Percentiles rank a stretch among this genome's conserved stretches.
Evolutionary conservation across 2,888 invertebrate species (phyloP).

Genomic region (Crematogaster levior): DNA sequence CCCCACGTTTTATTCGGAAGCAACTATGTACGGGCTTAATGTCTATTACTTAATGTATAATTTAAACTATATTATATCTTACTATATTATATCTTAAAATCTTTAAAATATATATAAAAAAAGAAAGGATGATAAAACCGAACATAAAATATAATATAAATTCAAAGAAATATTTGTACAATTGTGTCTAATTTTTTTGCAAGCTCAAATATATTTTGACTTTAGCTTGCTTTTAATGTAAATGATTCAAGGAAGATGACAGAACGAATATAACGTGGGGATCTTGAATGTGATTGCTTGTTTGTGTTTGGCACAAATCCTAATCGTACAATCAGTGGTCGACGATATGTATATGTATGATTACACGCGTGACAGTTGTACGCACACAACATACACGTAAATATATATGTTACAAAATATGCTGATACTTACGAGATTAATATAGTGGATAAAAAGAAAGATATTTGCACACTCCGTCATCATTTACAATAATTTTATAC

Average conservation of each 20-base stretch:
- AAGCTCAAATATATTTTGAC: constrained; percentile 28
- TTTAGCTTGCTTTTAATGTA: constrained; percentile 19
- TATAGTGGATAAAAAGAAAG: not conserved
- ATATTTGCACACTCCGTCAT: not conserved
- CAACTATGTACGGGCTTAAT: no score
- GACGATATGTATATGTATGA: constrained; percentile 67
- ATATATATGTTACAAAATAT: constrained; percentile 20
- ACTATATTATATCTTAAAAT: not conserved
- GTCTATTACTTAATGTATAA: no score
- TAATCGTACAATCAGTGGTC: constrained; percentile 81
- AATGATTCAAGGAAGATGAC: not conserved
- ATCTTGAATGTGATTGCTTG: constrained; percentile 78
- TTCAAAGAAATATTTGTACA: not conserved
- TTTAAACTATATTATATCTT: not conserved
- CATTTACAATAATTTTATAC: constrained; percentile 1
- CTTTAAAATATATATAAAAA: not conserved
- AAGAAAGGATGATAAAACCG: not conserved
- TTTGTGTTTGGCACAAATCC: constrained; percentile 77
- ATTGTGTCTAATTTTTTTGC: constrained; percentile 10
- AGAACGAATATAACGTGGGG: constrained; percentile 52
- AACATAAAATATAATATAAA: not conserved
- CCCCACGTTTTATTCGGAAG: constrained; percentile 57
- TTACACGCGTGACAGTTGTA: constrained; percentile 29
- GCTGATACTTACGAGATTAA: constrained; percentile 47
- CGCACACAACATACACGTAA: constrained; percentile 20